Base-by-base conservation (phyloP, 2,797 vertebrate genomes). In the Enteromius argenteus region DNA sequence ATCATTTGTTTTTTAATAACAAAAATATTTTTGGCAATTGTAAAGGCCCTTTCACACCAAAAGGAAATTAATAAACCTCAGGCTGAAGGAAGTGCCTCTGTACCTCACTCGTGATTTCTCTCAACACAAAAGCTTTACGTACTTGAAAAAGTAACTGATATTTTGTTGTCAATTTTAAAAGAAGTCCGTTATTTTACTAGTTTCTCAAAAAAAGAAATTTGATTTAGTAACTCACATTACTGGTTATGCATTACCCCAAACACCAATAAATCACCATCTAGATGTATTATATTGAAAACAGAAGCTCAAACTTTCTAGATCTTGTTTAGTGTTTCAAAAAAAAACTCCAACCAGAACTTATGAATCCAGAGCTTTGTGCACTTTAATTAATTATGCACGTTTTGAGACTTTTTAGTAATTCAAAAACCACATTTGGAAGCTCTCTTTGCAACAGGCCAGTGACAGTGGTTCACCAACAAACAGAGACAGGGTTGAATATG, bases 311-410 rank as follows among this genome's bases (percentile, higher is more conserved):
- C 8, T 37, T 37, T 37, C 17, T 67, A 37, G 17, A 39, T 67
- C 19, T 66, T 3, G 3, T 66, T 10, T 14, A 60, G 32, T 67
- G 17, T 67, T 37, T 66, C 30, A 66, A 32, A 66, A 32, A 17
- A 35, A 17, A 66, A 3, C 3, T 1, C 2, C 30, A 35, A 35
- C 30, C 35, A 68, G 9, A 68, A 68, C 21, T n/a, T 44, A 44
- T 19, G n/a, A 62, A 15, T 58, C 10, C 49, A 62, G 14, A 11
- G 14, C 6, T 46, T 5, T 60, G 5, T n/a, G 23, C 58, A 7
- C 15, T 21, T 11, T 78, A 44, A 78, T 62, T 42, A 62, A 78
- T 62, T 60, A 44, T 32, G 23, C 75, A 64, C n/a, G 44, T 62
- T 62, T 49, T n/a, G 15, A 58, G 56, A 58, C 56, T 23, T 58